Evolutionary conservation across 2,888 invertebrate species (phyloP).

Genomic region (Hololepta plana): DNA sequence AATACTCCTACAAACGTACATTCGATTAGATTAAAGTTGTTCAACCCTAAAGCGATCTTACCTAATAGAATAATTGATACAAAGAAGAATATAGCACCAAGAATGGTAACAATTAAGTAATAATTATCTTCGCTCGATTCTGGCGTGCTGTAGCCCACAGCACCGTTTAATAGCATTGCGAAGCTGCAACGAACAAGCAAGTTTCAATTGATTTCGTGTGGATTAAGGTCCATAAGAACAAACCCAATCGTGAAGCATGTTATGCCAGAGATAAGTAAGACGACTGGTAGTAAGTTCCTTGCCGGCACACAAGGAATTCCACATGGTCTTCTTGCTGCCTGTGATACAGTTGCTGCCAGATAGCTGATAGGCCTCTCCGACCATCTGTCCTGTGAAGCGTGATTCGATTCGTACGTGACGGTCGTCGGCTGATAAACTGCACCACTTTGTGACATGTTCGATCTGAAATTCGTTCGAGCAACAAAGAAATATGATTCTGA

Average conservation of each 20-base stretch:
- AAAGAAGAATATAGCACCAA: conserved; percentile 41
- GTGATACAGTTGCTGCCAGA: conserved; percentile 28
- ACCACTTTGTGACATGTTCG: conserved; percentile 45
- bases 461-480: conserved; percentile 5
- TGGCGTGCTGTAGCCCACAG: conserved; percentile 35
- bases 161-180: conserved; percentile 43
- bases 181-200: conserved; percentile 26
- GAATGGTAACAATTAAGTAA: conserved; percentile 34
- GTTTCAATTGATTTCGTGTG: background rate
- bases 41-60: conserved; percentile 16
- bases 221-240: conserved; percentile 9
- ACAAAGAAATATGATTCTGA: too few relatives aligned
- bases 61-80: conserved; percentile 41
- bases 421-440: conserved; percentile 66
- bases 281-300: conserved; percentile 19
- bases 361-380: conserved; percentile 25
- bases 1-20: conserved; percentile 19
- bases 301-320: conserved; percentile 27
- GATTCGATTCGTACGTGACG: conserved; percentile 44
- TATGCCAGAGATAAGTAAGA: conserved; percentile 21
- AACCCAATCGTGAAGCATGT: conserved; percentile 21
- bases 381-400: conserved; percentile 21
- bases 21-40: background rate
- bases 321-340: conserved; percentile 37
- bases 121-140: conserved; percentile 21